A percentile compares a stretch with the other conserved stretches of the same genome.
Conservation (phyloP, 2,797 vertebrate species). For the Eulemur rubriventer region DNA sequence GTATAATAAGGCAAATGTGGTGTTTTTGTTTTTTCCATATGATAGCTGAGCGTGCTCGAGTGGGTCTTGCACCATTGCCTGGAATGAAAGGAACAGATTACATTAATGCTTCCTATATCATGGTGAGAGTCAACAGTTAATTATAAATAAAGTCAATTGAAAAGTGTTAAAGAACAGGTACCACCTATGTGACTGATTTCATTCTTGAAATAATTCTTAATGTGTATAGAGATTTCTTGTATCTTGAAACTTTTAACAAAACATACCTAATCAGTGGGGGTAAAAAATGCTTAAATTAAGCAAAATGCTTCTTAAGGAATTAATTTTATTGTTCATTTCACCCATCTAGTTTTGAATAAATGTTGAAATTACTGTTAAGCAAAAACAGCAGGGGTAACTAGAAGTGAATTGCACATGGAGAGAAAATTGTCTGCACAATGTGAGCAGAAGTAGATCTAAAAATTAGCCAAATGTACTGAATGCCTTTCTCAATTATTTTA, state of each 20-base stretch:
- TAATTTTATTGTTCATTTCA: constrained; percentile 67
- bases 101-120: constrained; percentile 99
- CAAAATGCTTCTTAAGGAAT: constrained; percentile 75
- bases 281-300: constrained; percentile 77
- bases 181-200: constrained; percentile 77
- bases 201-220: constrained; percentile 76
- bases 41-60: constrained; percentile 96
- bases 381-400: constrained; percentile 74
- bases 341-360: constrained; percentile 72
- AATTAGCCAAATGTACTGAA: constrained; percentile 46
- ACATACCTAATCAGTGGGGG: constrained; percentile 58
- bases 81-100: constrained; percentile 99
- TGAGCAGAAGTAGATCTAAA: constrained; percentile 43
- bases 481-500: constrained; percentile 43
- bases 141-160: constrained; percentile 81
- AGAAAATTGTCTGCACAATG: constrained; percentile 72
- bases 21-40: constrained; percentile 57
- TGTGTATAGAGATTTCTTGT: constrained; percentile 74
- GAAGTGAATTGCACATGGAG: constrained; percentile 63
- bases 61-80: constrained; percentile 96
- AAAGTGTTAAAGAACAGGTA: constrained; percentile 82
- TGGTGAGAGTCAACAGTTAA: constrained; percentile 90
- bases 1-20: constrained; percentile 71
- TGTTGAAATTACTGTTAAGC: constrained; percentile 79
- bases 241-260: constrained; percentile 75